Percentiles rank a stretch among this genome's conserved stretches.
These are phyloP conservation scores for Sinella curviseta DNA, from an alignment of 1,140 invertebrate genomes.

Conservation along the genomic window DNA sequence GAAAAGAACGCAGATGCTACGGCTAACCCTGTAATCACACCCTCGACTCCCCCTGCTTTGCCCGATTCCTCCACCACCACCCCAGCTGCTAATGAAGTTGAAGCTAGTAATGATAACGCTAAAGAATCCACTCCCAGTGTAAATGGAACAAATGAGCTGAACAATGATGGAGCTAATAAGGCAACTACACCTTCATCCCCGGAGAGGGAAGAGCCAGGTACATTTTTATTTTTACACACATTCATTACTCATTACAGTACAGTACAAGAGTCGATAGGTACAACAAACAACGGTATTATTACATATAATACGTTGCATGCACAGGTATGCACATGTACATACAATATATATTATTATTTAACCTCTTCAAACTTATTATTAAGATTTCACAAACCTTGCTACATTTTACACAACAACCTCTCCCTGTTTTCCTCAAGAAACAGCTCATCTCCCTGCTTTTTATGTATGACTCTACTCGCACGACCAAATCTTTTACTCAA, in stretches of 20 bases:
- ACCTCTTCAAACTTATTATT: too few species aligned
- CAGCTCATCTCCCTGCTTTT: too few species aligned
- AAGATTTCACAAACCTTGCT: too few species aligned
- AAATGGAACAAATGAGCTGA: background rate
- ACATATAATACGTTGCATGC: too few species aligned
- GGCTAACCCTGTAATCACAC: slow-evolving; percentile 1
- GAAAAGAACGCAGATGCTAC: background rate
- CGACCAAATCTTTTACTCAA: too few species aligned
- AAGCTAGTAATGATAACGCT: background rate
- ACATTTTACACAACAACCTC: too few species aligned
- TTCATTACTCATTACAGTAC: background rate
- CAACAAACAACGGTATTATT: too few species aligned
- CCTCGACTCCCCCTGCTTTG: background rate
- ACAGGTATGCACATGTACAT: too few species aligned
- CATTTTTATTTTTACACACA: background rate
- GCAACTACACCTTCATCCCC: slow-evolving; percentile 7
- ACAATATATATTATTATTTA: too few species aligned
- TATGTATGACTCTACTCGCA: too few species aligned
- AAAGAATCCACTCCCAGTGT: background rate
- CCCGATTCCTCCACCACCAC: background rate
- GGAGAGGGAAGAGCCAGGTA: slow-evolving; percentile 6
- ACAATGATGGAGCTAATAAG: slow-evolving; percentile 1
- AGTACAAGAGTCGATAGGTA: background rate
- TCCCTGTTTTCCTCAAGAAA: too few species aligned
- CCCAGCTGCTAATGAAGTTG: background rate